Base-by-base conservation (phyloP, 2,797 vertebrate genomes). In the Eutrigla gurnardus region DNA sequence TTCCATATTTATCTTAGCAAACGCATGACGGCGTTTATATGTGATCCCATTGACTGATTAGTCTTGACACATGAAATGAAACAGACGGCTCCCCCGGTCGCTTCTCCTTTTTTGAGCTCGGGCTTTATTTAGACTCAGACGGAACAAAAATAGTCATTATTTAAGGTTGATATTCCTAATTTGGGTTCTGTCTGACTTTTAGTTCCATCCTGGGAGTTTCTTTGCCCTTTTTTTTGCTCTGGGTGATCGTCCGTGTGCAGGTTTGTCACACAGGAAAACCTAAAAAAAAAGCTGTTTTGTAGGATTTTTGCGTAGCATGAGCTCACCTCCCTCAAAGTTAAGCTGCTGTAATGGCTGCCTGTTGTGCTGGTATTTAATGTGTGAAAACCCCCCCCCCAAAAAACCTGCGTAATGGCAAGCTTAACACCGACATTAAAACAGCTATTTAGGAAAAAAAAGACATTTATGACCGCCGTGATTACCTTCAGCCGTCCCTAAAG, bases 341-440 rank as follows among this genome's bases (percentile, higher is more conserved):
- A 78, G 74, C 57, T 92, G 89, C 15, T 73, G 89, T 90, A 80
- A 91, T 90, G 83, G 57, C 82, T n/a, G 84, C 86, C 75, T 78
- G 87, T 37, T 74, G 77, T 70, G 80, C 65, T 82, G 71, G 52
- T 65, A 79, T 87, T 91, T 81, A 73, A 86, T 74, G 65, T 84
- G 80, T 85, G 86, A 78, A 89, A 91, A 83, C n/a, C n/a, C n/a
- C n/a, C n/a, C n/a, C n/a, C n/a, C n/a, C n/a, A n/a, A 78, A 89
- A 91, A 83, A 84, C 62, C 68, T 72, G 79, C 60, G 66, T 82
- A 88, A 91, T 86, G 67, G 73, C 57, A 71, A 65, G 39, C 36
- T 71, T 77, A 70, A 87, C 83, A 53, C 65, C 14, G 32, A 45
- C 79, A 80, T 58, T 90, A 87, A 88, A 91, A 83, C 42, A 18